phyloP scores from a whole-genome alignment of 1,140 invertebrate genomes.

The Telenomus remus region DNA sequence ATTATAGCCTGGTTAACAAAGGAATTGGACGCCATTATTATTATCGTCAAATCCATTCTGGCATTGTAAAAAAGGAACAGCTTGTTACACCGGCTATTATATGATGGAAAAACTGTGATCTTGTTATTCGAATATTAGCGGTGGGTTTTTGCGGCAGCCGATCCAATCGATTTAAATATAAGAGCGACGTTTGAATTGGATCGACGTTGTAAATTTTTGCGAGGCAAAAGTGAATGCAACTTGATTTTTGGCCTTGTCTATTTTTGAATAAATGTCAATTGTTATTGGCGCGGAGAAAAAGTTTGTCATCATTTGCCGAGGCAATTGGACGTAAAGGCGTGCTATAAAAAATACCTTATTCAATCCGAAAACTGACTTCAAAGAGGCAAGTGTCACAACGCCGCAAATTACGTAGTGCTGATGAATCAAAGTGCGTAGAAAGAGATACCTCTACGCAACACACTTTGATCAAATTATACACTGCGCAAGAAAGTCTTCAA shows the following conservation, averaged over 20 bases:
- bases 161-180: too few species aligned
- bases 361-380: constrained; percentile 56
- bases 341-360: constrained; percentile 49
- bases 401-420: constrained; percentile 54
- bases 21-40: constrained; percentile 42
- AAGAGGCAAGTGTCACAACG: constrained; percentile 36
- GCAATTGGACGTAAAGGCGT: constrained; percentile 41
- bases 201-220: too few species aligned
- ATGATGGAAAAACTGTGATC: background rate
- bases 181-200: too few species aligned
- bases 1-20: constrained; percentile 27
- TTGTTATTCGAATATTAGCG: too few species aligned
- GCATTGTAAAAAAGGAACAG: constrained; percentile 11
- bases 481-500: constrained; percentile 53
- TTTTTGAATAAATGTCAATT: constrained; percentile 41
- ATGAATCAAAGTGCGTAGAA: constrained; percentile 55
- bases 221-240: too few species aligned
- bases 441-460: constrained; percentile 32
- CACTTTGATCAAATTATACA: constrained; percentile 57
- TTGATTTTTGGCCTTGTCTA: constrained; percentile 12
- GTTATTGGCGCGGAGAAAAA: constrained; percentile 33
- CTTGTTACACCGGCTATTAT: background rate
- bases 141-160: too few species aligned
- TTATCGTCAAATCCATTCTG: constrained; percentile 41
- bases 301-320: constrained; percentile 40